phyloP scores from a whole-genome alignment of 1,140 invertebrate genomes.

The Heliconius congener region DNA sequence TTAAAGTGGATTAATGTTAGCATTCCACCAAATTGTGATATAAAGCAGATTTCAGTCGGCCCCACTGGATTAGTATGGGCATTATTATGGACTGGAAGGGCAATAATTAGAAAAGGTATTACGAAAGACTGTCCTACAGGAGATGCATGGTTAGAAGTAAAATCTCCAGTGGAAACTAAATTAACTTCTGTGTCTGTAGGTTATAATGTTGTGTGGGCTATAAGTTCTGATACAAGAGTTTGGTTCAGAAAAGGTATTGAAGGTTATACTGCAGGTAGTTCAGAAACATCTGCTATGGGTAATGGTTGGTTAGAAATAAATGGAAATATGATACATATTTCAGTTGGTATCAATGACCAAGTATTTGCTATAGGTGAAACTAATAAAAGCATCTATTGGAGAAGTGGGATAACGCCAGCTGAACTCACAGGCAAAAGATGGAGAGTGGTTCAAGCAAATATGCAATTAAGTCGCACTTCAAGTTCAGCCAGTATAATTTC shows the following conservation, averaged over 20 bases:
- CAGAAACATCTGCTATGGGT: slow-evolving; percentile 87
- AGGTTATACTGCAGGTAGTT: slow-evolving; percentile 85
- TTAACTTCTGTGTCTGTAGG: slow-evolving; percentile 91
- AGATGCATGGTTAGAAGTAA: slow-evolving; percentile 90
- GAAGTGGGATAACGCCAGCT: slow-evolving; percentile 87
- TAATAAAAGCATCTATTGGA: slow-evolving; percentile 90
- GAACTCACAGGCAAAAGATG: slow-evolving; percentile 94
- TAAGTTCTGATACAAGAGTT: slow-evolving; percentile 91
- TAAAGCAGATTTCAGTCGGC: slow-evolving; percentile 91
- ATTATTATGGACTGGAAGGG: slow-evolving; percentile 89
- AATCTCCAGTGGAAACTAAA: slow-evolving; percentile 85
- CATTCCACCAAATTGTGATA: slow-evolving; percentile 88
- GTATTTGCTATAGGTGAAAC: slow-evolving; percentile 82
- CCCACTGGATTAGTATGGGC: slow-evolving; percentile 93
- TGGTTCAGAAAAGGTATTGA: slow-evolving; percentile 94
- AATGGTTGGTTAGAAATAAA: slow-evolving; percentile 92
- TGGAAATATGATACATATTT: slow-evolving; percentile 90
- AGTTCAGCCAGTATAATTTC: slow-evolving; percentile 84
- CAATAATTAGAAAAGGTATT: slow-evolving; percentile 89
- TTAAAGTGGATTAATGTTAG: slow-evolving; percentile 89
- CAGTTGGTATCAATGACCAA: slow-evolving; percentile 94
- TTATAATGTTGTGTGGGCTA: slow-evolving; percentile 92
- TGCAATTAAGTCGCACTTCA: slow-evolving; percentile 90
- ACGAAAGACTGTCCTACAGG: slow-evolving; percentile 88
- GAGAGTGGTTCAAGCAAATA: slow-evolving; percentile 88